Evolutionary conservation across 2,888 invertebrate genomes (phyloP), one percentile per base, ranked within the genome.

Genomic region (Frankliniella fusca): DNA sequence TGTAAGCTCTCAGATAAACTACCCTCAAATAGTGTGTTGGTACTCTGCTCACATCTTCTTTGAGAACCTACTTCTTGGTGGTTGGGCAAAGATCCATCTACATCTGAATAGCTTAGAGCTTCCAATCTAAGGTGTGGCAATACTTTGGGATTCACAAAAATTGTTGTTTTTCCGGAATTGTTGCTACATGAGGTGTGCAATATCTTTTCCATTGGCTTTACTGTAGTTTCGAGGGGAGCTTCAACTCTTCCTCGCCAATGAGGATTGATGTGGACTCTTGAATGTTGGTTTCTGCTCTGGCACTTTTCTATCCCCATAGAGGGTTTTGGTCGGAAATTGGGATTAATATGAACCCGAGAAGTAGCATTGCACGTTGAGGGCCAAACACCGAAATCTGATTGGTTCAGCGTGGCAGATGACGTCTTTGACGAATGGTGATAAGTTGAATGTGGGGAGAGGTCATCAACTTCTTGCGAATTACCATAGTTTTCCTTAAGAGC

Each of bases 71-170:
- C 18, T 15, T 61, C 20, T 61, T 11, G 61, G 18, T 18, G 7
- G 7, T 61, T 18, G n/a, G 18, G 8, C 5, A 15, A 15, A n/a
- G 61, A 61, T n/a, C 61, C 61, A 20, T 20, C 61, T 61, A 20
- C 18, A 61, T 61, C 20, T 61, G 18, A 61, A n/a, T 7, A 15
- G 61, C 20, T 18, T n/a, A 15, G 10, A n/a, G 61, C 18, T 61
- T 61, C 61, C 11, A 61, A 20, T 12, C 27, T 76, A 0, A 76
- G n/a, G 10, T 23, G 70, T 10, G 70, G 27, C 27, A 76, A 76
- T 12, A 76, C 27, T 76, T 76, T 76, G 12, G 70, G 70, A 23
- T 76, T 76, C 12, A 76, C 70, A 9, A 76, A 76, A 76, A 76
- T 76, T 1, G 70, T 76, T 12, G 23, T 76, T 27, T 27, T 76